phyloP scores from a whole-genome alignment of 2,797 vertebrate genomes.

The Alcedo atthis region DNA sequence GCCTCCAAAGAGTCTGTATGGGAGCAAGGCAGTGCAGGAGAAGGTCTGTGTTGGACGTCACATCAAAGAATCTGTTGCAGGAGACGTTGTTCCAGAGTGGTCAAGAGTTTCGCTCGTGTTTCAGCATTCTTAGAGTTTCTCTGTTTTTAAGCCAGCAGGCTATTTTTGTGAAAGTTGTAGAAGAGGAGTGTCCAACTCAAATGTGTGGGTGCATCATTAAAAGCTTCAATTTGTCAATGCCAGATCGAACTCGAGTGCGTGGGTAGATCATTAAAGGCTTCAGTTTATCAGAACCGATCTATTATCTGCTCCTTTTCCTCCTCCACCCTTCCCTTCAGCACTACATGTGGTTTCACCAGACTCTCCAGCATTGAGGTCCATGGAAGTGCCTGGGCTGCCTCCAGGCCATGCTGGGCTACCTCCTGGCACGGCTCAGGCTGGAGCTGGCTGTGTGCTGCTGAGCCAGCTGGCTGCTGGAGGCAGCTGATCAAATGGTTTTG shows the following conservation, averaged over 20 bases:
- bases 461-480: background rate
- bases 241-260: constrained; percentile 63
- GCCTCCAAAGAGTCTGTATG: background rate
- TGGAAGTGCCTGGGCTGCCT: background rate
- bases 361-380: rapidly evolving
- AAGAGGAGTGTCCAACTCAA: constrained; percentile 55
- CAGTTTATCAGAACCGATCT: constrained; percentile 59
- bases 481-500: background rate
- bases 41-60: background rate
- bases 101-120: background rate
- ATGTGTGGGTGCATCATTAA: constrained; percentile 61
- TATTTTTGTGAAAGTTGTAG: constrained; percentile 50
- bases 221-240: constrained; percentile 72
- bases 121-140: background rate
- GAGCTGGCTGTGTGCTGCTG: background rate
- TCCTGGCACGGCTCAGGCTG: background rate
- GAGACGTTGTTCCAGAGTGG: background rate
- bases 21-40: background rate
- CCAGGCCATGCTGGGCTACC: background rate
- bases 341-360: background rate
- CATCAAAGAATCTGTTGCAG: background rate
- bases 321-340: constrained; percentile 20
- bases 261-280: constrained; percentile 68
- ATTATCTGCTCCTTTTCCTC: constrained; percentile 32
- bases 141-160: background rate